Evolutionary conservation across 2,797 vertebrate genomes (phyloP).

Genomic region (Aplochiton taeniatus): DNA sequence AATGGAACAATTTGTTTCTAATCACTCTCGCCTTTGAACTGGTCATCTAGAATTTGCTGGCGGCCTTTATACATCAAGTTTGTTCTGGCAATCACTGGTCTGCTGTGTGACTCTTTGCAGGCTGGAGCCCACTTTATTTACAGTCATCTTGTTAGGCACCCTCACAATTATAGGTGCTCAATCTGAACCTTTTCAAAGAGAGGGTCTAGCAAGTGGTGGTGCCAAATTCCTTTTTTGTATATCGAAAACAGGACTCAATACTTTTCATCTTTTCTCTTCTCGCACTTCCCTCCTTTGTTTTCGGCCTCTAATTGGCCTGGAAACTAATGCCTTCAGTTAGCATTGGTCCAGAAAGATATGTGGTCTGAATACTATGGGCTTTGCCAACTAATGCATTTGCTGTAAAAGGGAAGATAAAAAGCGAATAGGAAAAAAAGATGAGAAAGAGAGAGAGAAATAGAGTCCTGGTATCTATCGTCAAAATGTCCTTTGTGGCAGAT

Average conservation of each 20-base stretch:
- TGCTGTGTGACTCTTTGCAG: background rate
- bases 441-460: conserved; percentile 1
- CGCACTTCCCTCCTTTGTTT: conserved; percentile 15
- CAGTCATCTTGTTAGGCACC: background rate
- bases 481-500: background rate
- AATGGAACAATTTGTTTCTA: background rate
- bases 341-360: conserved; percentile 40
- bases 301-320: conserved; percentile 42
- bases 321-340: conserved; percentile 33
- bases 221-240: background rate
- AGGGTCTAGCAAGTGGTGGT: background rate
- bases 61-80: background rate
- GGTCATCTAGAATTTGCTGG: background rate
- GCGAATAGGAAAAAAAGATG: conserved; percentile 22
- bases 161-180: background rate
- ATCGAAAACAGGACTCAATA: background rate
- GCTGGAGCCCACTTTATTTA: background rate
- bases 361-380: conserved; percentile 36
- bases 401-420: conserved; percentile 33
- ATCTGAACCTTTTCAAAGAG: background rate
- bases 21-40: background rate
- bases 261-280: conserved; percentile 10
- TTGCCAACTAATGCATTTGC: conserved; percentile 26
- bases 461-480: background rate
- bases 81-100: background rate